Percentiles rank a stretch among this genome's conserved stretches.
Conservation (phyloP, 2,113 vertebrate species). For the Porphyrio hochstetteri region DNA sequence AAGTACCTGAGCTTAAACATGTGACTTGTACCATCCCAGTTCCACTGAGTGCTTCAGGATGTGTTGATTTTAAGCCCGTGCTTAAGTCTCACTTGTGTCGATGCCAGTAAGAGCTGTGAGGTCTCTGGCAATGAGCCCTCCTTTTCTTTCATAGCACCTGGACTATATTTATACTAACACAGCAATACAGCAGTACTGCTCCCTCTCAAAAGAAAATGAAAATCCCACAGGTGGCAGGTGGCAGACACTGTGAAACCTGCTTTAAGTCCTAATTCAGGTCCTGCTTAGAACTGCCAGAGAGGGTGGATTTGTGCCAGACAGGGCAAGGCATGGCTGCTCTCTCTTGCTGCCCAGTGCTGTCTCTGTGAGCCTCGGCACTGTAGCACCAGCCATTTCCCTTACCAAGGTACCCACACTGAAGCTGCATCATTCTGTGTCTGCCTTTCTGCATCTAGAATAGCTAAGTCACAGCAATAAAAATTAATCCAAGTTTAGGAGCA, state of each 20-base stretch:
- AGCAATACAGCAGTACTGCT: not conserved
- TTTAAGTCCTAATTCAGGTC: not conserved
- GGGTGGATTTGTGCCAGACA: not conserved
- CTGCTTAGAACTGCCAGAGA: not conserved
- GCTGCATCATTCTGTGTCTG: not conserved
- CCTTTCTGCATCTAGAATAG: not conserved
- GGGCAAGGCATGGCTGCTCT: rapidly evolving
- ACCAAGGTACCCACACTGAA: not conserved
- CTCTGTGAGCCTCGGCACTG: not conserved
- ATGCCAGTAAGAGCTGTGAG: not conserved
- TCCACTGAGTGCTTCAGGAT: not conserved
- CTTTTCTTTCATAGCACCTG: not conserved
- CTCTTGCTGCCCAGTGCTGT: rapidly evolving
- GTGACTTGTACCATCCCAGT: not conserved
- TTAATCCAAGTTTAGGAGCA: not conserved
- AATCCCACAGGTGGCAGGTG: not conserved
- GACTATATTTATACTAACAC: not conserved
- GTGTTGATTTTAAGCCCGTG: not conserved
- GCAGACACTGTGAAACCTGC: not conserved
- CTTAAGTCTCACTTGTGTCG: not conserved
- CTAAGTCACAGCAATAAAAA: not conserved
- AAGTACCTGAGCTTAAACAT: not conserved
- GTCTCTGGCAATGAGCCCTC: not conserved
- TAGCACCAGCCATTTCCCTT: not conserved
- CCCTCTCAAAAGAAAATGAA: not conserved